Percentiles rank a stretch among this genome's conserved stretches.
Evolutionary conservation across 1,140 invertebrate species (phyloP).

Genomic region (Drosophila equinoxialis): DNA sequence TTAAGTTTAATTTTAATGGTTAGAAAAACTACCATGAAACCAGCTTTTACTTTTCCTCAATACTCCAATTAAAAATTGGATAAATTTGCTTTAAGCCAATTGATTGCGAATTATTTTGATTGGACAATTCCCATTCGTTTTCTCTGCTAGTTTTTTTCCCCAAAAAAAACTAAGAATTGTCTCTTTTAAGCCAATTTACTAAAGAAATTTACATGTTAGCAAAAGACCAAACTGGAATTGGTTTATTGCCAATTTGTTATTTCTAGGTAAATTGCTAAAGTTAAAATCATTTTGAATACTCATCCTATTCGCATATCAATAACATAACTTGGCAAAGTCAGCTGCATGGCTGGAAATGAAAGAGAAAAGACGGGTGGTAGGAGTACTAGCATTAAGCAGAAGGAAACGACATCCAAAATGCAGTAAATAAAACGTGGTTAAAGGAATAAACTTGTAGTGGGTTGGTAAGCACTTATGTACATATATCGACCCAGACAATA

Average conservation of each 20-base stretch:
- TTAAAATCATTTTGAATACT: not conserved
- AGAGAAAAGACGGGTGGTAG: not conserved
- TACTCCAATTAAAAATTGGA: not conserved
- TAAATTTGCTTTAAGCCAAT: not conserved
- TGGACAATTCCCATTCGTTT: not conserved
- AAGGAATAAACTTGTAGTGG: not conserved
- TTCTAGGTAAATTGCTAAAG: conserved; percentile 1
- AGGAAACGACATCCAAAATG: not conserved
- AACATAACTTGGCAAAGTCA: conserved; percentile 5
- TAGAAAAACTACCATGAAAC: too few species aligned
- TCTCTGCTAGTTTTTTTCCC: not conserved
- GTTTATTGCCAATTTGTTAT: conserved; percentile 10
- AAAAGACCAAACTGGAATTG: not conserved
- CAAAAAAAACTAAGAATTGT: not conserved
- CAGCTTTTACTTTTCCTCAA: too few species aligned
- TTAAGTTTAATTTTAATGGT: too few species aligned
- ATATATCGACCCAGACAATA: not conserved
- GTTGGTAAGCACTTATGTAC: not conserved
- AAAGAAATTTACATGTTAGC: not conserved
- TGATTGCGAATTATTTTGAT: not conserved
- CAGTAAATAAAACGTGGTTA: conserved; percentile 8
- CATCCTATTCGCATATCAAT: not conserved
- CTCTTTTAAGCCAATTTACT: not conserved
- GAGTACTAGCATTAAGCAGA: not conserved
- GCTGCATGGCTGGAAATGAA: not conserved